These are phyloP conservation scores for Cabera pusaria DNA, from an alignment of 2,888 invertebrate genomes.

Conservation along the genomic window DNA sequence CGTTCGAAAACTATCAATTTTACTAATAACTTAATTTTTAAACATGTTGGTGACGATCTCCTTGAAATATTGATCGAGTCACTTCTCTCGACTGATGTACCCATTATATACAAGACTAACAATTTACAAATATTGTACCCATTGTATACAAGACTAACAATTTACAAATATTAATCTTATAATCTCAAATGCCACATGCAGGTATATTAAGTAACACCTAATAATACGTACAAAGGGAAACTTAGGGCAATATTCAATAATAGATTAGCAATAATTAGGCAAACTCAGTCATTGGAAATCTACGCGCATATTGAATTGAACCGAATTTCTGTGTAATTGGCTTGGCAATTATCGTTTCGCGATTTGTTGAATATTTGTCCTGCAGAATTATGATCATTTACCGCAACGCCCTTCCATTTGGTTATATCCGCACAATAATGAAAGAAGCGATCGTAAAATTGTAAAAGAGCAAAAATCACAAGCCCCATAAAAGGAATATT, in stretches of 20 bases:
- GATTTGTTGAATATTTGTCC: conserved; percentile 11
- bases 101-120: too few species aligned
- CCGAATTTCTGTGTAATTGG: conserved; percentile 17
- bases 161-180: too few species aligned
- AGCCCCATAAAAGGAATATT: conserved; percentile 58
- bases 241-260: too few species aligned
- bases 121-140: too few species aligned
- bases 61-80: too few species aligned
- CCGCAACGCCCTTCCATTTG: conserved; percentile 7
- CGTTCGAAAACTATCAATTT: too few species aligned
- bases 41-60: too few species aligned
- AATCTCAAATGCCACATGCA: too few species aligned
- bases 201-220: not conserved
- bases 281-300: conserved; percentile 15
- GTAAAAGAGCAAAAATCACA: conserved; percentile 46
- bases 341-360: conserved; percentile 15
- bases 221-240: too few species aligned
- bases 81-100: too few species aligned
- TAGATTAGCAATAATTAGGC: conserved; percentile 10
- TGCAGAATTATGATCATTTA: conserved; percentile 4
- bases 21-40: too few species aligned
- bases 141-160: too few species aligned
- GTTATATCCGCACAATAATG: conserved; percentile 32
- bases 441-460: conserved; percentile 36
- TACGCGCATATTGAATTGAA: conserved; percentile 13